These are phyloP conservation scores for Polypterus bichir DNA, from an alignment of 2,113 vertebrate genomes.

Conservation along the genomic window DNA sequence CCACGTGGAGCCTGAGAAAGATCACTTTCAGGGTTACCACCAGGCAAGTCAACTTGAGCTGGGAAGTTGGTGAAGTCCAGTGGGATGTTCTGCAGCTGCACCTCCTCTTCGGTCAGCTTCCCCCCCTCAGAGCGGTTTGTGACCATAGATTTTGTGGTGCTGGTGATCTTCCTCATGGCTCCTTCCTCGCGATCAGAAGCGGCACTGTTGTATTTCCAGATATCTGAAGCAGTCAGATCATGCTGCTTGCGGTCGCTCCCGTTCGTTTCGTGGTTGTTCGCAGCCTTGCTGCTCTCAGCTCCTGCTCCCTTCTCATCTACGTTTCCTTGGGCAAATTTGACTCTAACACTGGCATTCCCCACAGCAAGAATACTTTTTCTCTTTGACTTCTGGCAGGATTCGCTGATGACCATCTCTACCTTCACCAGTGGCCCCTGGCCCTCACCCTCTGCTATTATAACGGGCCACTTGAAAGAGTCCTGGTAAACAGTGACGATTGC, in stretches of 20 bases:
- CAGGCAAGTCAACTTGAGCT: constrained; percentile 58
- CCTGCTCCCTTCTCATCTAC: constrained; percentile 43
- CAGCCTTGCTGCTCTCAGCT: constrained; percentile 42
- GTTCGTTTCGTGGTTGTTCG: constrained; percentile 50
- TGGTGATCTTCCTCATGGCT: constrained; percentile 59
- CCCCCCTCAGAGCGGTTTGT: constrained; percentile 40
- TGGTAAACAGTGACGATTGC: constrained; percentile 68
- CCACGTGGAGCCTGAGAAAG: constrained; percentile 65
- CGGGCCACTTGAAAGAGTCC: constrained; percentile 54
- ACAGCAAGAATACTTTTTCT: constrained; percentile 77
- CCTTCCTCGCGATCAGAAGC: constrained; percentile 49
- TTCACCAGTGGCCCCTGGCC: constrained; percentile 79
- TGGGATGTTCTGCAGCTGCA: constrained; percentile 44
- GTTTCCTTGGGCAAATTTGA: constrained; percentile 64
- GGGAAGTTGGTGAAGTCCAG: constrained; percentile 66
- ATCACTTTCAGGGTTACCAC: constrained; percentile 51
- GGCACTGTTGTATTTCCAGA: constrained; percentile 51
- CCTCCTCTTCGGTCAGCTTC: constrained; percentile 35
- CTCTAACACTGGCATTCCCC: constrained; percentile 68
- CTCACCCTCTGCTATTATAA: constrained; percentile 71
- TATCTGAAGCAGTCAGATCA: constrained; percentile 51
- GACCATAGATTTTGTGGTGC: constrained; percentile 50
- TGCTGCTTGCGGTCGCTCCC: constrained; percentile 54
- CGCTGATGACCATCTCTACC: constrained; percentile 84
- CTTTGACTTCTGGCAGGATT: constrained; percentile 89